Evolutionary conservation across 2,113 vertebrate species (phyloP), one percentile per base, ranked within the genome.

Genomic region (Caranx ignobilis): DNA sequence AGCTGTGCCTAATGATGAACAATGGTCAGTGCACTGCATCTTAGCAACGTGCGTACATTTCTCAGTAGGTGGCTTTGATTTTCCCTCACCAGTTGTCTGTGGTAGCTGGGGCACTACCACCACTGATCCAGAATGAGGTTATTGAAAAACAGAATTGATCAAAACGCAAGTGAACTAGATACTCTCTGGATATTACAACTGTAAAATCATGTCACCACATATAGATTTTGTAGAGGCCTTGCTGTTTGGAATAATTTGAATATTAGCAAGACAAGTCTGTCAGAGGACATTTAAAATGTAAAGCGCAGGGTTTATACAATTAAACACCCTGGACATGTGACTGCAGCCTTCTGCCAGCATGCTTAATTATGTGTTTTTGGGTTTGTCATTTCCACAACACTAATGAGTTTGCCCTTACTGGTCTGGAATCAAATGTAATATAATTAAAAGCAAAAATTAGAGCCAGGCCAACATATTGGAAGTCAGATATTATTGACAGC

Each of bases 61-160:
- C 37, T 64, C 54, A 35, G 37, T 37, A 52, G 54, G 35, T 47
- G 41, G 61, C 43, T 77, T 45, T 81, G 85, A 87, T 64, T 84
- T 15, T 76, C 69, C 32, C 34, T 71, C 47, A 78, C 4, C 54
- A 54, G 39, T 70, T 45, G 69, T 83, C 50, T 48, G 78, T 37
- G 2, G 52, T 26, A 43, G n/a, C 73, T 0, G 61, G 73, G 71
- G 26, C 19, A 34, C 68, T 37, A 26, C 48, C 31, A 63, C 76
- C 64, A 54, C 71, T 75, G 37, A 88, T 88, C 48, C 66, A 65
- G 41, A 88, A 79, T 34, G 60, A 89, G 80, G 78, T 82, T 26
- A 26, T 26, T 26, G 26, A 26, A 26, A 82, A 83, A 76, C 21
- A 71, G 5, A 66, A 92, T 85, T 91, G 86, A 93, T 92, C 78